Evolutionary conservation across 2,888 invertebrate genomes (phyloP).

Genomic region (Macroteleia sp.): DNA sequence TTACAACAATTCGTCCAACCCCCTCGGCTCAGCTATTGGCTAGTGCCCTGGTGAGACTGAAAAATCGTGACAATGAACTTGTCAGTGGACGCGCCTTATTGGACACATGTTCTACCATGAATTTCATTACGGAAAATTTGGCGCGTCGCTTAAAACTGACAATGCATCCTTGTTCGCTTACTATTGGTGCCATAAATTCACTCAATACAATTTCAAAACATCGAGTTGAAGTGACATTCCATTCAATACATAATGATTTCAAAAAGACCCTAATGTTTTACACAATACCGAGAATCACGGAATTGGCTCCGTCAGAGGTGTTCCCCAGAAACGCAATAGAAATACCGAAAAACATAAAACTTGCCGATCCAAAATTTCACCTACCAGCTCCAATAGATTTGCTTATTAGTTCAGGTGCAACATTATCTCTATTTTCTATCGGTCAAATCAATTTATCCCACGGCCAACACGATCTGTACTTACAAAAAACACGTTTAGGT

Average conservation of each 20-base stretch:
- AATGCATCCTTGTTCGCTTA: slow-evolving; percentile 3
- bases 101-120: neutral
- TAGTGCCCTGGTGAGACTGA: neutral
- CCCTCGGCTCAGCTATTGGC: neutral
- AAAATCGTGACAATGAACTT: neutral
- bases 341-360: slow-evolving; percentile 3
- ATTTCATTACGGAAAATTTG: neutral
- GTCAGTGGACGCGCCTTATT: neutral
- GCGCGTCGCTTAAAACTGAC: neutral
- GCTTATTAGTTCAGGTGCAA: slow-evolving; percentile 3
- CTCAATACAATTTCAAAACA: neutral
- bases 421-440: slow-evolving; percentile 9
- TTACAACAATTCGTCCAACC: neutral
- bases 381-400: slow-evolving; percentile 2
- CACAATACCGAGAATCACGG: neutral
- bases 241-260: neutral
- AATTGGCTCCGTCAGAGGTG: neutral
- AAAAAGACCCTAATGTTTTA: neutral
- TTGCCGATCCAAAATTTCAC: slow-evolving; percentile 17
- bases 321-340: slow-evolving; percentile 1
- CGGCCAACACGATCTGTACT: too few species aligned
- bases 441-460: slow-evolving; percentile 4
- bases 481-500: too few species aligned
- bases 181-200: neutral
- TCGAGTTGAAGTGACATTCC: neutral